Conservation (phyloP, 2,888 invertebrate genomes). For the Syritta pipiens region DNA sequence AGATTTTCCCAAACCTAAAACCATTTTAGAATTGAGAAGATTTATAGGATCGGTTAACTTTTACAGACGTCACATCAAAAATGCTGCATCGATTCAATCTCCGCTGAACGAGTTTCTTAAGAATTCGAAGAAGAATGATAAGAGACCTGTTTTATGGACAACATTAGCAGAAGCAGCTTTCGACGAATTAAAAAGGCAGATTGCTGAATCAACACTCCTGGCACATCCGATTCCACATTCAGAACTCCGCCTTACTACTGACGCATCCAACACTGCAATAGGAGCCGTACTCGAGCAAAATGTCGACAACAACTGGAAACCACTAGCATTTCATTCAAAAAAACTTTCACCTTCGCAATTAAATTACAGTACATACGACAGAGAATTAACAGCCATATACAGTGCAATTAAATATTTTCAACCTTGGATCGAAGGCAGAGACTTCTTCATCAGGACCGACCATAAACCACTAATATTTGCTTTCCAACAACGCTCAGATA, state of each 20-base stretch:
- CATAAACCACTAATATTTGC: too few relatives aligned
- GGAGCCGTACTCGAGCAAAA: constrained; percentile 28
- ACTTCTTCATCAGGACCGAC: constrained; percentile 8
- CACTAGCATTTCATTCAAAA: too few relatives aligned
- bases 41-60: constrained; percentile 17
- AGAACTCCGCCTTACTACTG: constrained; percentile 29
- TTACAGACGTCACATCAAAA: constrained; percentile 20
- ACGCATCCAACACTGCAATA: constrained; percentile 40
- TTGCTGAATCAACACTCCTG: not conserved
- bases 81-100: not conserved
- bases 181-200: not conserved
- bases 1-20: not conserved
- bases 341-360: not conserved
- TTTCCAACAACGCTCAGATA: too few relatives aligned
- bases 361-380: not conserved
- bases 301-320: too few relatives aligned
- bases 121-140: constrained; percentile 22
- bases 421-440: constrained; percentile 17
- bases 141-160: not conserved
- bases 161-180: not conserved
- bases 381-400: not conserved
- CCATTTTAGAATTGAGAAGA: not conserved
- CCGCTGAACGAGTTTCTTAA: constrained; percentile 4
- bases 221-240: not conserved
- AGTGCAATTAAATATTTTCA: constrained; percentile 6